These are phyloP conservation scores for Parthenolecanium corni DNA, from an alignment of 2,888 invertebrate genomes.

Conservation along the genomic window DNA sequence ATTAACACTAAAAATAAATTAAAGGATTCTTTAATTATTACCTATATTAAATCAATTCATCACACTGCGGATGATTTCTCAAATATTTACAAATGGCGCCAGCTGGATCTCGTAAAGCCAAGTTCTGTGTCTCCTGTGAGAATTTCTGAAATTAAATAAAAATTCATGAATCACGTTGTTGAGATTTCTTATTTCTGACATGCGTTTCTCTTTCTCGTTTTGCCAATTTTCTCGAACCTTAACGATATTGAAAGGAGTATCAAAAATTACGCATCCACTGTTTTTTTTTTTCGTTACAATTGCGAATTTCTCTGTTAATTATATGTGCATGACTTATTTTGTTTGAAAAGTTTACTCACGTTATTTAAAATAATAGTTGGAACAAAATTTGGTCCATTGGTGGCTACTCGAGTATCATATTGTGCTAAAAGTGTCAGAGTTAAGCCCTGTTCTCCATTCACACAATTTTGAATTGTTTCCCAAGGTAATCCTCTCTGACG, in stretches of 20 bases:
- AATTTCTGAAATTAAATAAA: not conserved
- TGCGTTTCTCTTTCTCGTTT: no score
- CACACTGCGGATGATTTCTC: not conserved
- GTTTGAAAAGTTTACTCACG: constrained; percentile 38
- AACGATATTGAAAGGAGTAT: no score
- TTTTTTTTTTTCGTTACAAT: no score
- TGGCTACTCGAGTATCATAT: constrained; percentile 38
- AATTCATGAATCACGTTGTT: not conserved
- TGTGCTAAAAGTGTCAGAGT: constrained; percentile 44
- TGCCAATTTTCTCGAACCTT: no score
- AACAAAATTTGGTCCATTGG: constrained; percentile 42
- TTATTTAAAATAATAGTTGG: constrained; percentile 45
- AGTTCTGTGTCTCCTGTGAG: not conserved
- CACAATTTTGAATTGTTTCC: constrained; percentile 39
- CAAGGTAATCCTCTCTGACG: constrained; percentile 38
- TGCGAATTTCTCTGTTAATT: no score
- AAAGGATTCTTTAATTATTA: not conserved
- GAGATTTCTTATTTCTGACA: no score
- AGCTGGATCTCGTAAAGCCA: not conserved
- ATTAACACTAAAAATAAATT: not conserved
- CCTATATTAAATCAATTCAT: not conserved
- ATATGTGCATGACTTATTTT: no score
- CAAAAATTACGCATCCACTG: no score
- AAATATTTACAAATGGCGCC: not conserved
- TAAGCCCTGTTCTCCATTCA: constrained; percentile 39